Base-by-base conservation (phyloP, 2,888 invertebrate genomes). In the Formica aserva region DNA sequence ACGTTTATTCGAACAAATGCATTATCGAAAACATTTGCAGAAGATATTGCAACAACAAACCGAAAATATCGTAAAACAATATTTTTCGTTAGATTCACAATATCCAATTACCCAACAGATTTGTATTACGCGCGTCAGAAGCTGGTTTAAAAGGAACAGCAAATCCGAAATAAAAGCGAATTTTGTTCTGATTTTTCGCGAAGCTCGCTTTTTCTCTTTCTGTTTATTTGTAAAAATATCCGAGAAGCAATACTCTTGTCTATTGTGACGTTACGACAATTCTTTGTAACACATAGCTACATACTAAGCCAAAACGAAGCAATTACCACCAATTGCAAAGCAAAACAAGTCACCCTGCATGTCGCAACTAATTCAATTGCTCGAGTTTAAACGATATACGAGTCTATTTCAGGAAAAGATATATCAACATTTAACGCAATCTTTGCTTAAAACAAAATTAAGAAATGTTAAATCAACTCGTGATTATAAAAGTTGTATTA, bases 361-460 rank as follows among this genome's bases (percentile, higher is more conserved):
- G 60, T 80, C 60, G 38, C 57, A 84, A 71, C 82, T 90, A 90
- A 90, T 90, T 89, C 87, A 90, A 89, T 83, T 85, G 66, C 82
- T 74, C 83, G 71, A 84, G 81, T 87, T 88, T 84, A 83, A 87
- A 90, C 74, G 62, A 76, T 77, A 71, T 87, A 82, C 45, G 35
- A 13, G 3, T 82, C 41, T 55, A 77, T 29, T 41, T 11, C 15
- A 67, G 3, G n/a, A n/a, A 26, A 52, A 35, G 2, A 13, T 29
- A 15, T 41, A 3, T 38, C 15, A 15, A 15, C 45, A 29, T 71
- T 74, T n/a, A 48, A 32, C 8, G 48, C 48, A 32, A 66, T 26
- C 13, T 41, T 11, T 3, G 11, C 9, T 41, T 22, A 41, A 52
- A 41, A 9, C 41, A 11, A 77, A 69, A 55, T 66, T 55, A 77